phyloP scores from a whole-genome alignment of 2,888 invertebrate species.

The Apeira syringaria region DNA sequence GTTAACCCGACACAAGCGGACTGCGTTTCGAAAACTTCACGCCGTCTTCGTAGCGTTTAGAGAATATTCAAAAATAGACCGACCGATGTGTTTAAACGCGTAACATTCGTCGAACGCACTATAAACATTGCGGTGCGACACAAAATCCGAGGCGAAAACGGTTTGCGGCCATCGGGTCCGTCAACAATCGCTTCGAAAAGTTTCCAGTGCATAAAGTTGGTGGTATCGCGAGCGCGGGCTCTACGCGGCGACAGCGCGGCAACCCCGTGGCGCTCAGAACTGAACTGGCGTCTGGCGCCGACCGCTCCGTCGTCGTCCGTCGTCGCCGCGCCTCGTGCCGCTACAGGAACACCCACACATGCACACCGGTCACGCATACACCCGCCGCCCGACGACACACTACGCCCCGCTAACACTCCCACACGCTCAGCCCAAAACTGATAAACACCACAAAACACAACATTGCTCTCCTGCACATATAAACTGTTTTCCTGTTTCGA shows the following conservation, averaged over 20 bases:
- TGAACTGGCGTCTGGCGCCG: slow-evolving; percentile 60
- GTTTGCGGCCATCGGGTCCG: slow-evolving; percentile 52
- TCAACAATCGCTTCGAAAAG: slow-evolving; percentile 71
- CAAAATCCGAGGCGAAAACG: slow-evolving; percentile 51
- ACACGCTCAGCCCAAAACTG: slow-evolving; percentile 55
- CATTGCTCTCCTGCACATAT: slow-evolving; percentile 59
- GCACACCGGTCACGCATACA: slow-evolving; percentile 41
- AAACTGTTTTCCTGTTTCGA: slow-evolving; percentile 47
- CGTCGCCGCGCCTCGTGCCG: slow-evolving; percentile 60
- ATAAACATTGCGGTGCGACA: slow-evolving; percentile 48
- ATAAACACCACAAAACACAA: slow-evolving; percentile 76
- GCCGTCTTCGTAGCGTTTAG: slow-evolving; percentile 74
- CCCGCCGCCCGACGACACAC: slow-evolving; percentile 39
- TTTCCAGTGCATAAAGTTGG: slow-evolving; percentile 81
- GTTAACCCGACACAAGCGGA: slow-evolving; percentile 75
- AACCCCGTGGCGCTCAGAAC: slow-evolving; percentile 70
- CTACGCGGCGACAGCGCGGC: slow-evolving; percentile 64
- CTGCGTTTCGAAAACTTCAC: slow-evolving; percentile 82
- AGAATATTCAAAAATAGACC: slow-evolving; percentile 83
- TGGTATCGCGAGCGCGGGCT: slow-evolving; percentile 69
- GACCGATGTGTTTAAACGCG: slow-evolving; percentile 64
- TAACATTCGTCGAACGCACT: slow-evolving; percentile 56
- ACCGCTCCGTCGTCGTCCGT: slow-evolving; percentile 38
- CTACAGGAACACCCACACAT: slow-evolving; percentile 68
- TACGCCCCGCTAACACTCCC: slow-evolving; percentile 36